Conservation (phyloP, 2,797 vertebrate species). For the Enteromius mattozi region DNA sequence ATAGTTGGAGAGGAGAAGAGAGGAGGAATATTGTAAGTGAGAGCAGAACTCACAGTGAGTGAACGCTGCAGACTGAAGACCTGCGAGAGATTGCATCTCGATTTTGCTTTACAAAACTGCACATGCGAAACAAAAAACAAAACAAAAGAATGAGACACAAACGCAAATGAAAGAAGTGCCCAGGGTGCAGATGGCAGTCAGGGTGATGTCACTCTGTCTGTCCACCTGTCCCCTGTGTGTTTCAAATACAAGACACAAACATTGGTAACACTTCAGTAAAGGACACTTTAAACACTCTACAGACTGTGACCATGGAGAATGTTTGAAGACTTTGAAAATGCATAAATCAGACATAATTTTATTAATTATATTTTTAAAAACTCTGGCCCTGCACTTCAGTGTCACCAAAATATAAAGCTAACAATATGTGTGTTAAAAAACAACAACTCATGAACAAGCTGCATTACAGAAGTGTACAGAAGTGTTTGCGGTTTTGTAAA, state of each 20-base stretch:
- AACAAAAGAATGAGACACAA: slow-evolving; percentile 77
- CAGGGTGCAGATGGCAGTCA: slow-evolving; percentile 65
- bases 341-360: neutral
- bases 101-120: slow-evolving; percentile 99
- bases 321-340: neutral
- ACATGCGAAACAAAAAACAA: slow-evolving; percentile 90
- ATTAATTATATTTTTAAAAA: slow-evolving; percentile 1
- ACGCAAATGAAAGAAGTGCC: slow-evolving; percentile 66
- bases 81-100: slow-evolving; percentile 97
- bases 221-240: slow-evolving; percentile 67
- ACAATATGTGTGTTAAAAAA: slow-evolving; percentile 26
- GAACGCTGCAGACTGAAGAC: slow-evolving; percentile 98
- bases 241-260: slow-evolving; percentile 63
- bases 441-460: slow-evolving; percentile 35
- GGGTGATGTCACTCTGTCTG: slow-evolving; percentile 50
- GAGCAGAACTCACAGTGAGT: slow-evolving; percentile 98
- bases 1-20: slow-evolving; percentile 2
- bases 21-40: slow-evolving; percentile 79
- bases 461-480: slow-evolving; percentile 47
- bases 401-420: slow-evolving; percentile 57
- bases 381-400: slow-evolving; percentile 45
- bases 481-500: slow-evolving; percentile 27
- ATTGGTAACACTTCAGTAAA: slow-evolving; percentile 64
- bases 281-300: slow-evolving; percentile 15
- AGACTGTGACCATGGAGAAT: neutral